These are phyloP conservation scores for Henicopernis longicauda DNA, from an alignment of 2,113 vertebrate genomes.

Conservation along the genomic window DNA sequence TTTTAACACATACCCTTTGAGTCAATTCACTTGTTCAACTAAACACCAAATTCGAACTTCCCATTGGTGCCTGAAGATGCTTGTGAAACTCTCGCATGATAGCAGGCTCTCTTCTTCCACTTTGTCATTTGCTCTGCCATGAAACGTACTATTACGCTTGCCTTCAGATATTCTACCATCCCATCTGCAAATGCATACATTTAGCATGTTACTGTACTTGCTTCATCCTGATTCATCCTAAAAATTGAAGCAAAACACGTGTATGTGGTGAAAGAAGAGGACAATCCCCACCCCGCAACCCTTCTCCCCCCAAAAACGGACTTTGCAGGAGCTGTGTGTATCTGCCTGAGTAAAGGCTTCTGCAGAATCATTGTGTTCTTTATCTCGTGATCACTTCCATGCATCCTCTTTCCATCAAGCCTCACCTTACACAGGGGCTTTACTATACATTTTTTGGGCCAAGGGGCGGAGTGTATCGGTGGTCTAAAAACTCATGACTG, in stretches of 20 bases:
- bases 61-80: not conserved
- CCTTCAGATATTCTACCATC: not conserved
- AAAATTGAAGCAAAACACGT: not conserved
- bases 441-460: not conserved
- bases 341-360: not conserved
- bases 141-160: not conserved
- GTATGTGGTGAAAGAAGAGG: not conserved
- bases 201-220: not conserved
- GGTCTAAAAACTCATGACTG: not conserved
- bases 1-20: not conserved
- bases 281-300: fast-evolving
- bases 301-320: not conserved
- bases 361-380: not conserved
- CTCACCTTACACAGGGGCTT: not conserved
- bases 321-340: not conserved
- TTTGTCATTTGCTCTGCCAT: not conserved
- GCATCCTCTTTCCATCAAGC: not conserved
- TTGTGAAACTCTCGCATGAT: not conserved
- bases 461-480: not conserved
- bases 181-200: not conserved
- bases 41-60: not conserved
- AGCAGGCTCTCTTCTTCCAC: not conserved
- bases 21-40: not conserved
- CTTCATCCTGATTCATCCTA: not conserved
- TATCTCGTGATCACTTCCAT: not conserved